Evolutionary conservation across 2,113 vertebrate genomes (phyloP), one percentile per base, ranked within the genome.

Genomic region (Ailurus styani): DNA sequence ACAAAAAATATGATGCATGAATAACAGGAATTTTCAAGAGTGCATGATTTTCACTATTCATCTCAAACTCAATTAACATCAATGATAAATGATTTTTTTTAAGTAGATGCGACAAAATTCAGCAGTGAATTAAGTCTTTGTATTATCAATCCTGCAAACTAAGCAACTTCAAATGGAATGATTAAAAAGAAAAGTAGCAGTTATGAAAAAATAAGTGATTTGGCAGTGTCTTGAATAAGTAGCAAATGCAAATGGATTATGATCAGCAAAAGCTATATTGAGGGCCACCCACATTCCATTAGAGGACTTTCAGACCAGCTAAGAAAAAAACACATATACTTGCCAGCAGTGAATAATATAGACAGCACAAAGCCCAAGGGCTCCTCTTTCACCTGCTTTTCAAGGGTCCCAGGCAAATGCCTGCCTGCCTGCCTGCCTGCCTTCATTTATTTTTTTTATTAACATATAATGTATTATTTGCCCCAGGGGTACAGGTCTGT

Each of bases 151-250:
- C 29, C 29, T 82, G 45, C 13, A 87, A 85, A 95, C 31, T 37
- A 95, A 93, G 60, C 60, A 87, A 81, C 73, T 89, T 95, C 17
- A 90, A 95, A 66, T 93, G 18, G 34, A 83, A 93, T 84, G 17
- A 79, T 72, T 34, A 45, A 79, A 84, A 62, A 57, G 27, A n/a
- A 88, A 91, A 84, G n/a, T 2, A 78, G 11, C 40, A 90, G 34
- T 84, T 83, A 89, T 47, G 68, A 82, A 79, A 95, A 95, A 96
- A 37, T 62, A 47, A 82, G 42, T 52, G 81, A 60, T 47, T n/a
- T 93, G 54, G 70, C 29, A 95, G 31, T 83, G 15, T 87, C 34
- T 83, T 78, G 37, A 6, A 73, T 37, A 94, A 54, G 25, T 37
- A 78, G 37, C 64, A 73, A 95, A 88, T 0, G 6, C 42, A 93